Evolutionary conservation across 1,140 invertebrate species (phyloP), one percentile per base, ranked within the genome.

Genomic region (Anoplophora glabripennis): DNA sequence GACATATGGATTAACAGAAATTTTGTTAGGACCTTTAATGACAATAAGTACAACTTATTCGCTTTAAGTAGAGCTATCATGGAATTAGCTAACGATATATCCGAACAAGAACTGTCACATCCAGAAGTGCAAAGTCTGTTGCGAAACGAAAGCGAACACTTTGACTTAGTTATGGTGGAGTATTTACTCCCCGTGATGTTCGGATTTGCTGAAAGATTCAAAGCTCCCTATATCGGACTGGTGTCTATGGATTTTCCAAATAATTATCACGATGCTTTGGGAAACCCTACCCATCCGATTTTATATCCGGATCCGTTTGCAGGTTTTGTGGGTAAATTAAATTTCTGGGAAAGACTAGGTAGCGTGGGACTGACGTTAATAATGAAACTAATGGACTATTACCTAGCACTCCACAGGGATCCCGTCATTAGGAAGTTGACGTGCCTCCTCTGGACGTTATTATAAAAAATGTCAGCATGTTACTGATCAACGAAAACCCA

Each of bases 401-500:
- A 28, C 5, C 21, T 53, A 34, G 45, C 18, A 62, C n/a, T 63
- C 40, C 10, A 64, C 14, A 55, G 58, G 2, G 15, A 33, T 5
- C 68, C 74, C n/a, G 64, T 78, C 46, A 41, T 59, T 49, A 47
- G 21, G 5, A 28, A 28, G 5, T 3, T 75, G 1, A 47, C 74
- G 0, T 71, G n/a, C 78, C 80, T 0, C 57, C 70, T 33, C 60
- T 82, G 3, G 66, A 71, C 3, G 76, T 82, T 36, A 58, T 83
- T 7, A 67, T 72, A 21, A 71, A 71, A 35, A 78, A 80, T 66
- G 67, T 78, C 0, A 77, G 77, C 47, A 61, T 85, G 65, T 36
- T 83, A 9, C 76, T 85, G 47, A 45, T 76, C 0, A 81, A 80
- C 64, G 64, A 64, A 8, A 73, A 81, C 70, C 74, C 75, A 1